phyloP scores from a whole-genome alignment of 2,888 invertebrate genomes.

The Beris chalybata region DNA sequence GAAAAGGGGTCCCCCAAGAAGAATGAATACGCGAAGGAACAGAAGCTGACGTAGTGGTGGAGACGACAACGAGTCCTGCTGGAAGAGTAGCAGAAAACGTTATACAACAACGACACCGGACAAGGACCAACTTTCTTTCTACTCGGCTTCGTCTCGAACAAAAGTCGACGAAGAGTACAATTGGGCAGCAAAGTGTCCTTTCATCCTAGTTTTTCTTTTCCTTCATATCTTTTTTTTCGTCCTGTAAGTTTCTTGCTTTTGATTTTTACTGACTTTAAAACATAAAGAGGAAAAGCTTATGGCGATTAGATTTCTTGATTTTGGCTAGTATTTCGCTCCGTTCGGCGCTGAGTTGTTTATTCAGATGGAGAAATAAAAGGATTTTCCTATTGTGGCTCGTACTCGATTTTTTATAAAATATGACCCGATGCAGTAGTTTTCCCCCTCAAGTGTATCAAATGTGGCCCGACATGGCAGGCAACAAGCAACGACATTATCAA shows the following conservation, averaged over 20 bases:
- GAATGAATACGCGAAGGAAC: not conserved
- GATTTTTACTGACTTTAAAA: too few relatives aligned
- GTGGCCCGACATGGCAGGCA: constrained; percentile 10
- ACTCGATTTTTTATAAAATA: constrained; percentile 18
- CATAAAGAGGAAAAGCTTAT: not conserved
- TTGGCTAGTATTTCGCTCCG: not conserved
- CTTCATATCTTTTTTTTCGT: too few relatives aligned
- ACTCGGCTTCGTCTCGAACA: too few relatives aligned
- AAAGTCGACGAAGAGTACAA: too few relatives aligned
- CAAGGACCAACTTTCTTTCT: too few relatives aligned
- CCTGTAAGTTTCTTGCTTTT: too few relatives aligned
- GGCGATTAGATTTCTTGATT: constrained; percentile 6
- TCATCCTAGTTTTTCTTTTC: too few relatives aligned
- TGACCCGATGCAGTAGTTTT: constrained; percentile 31
- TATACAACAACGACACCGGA: too few relatives aligned
- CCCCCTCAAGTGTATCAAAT: constrained; percentile 26
- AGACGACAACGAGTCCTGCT: too few relatives aligned
- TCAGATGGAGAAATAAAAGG: constrained; percentile 21
- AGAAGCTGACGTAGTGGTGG: too few relatives aligned
- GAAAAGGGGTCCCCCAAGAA: constrained; percentile 13
- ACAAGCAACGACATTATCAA: constrained; percentile 1
- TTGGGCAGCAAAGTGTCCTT: too few relatives aligned
- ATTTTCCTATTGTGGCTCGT: not conserved
- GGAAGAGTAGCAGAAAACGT: too few relatives aligned
- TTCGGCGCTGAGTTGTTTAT: constrained; percentile 17